Base-by-base conservation (phyloP, 2,888 invertebrate species). In the Sminthurinus aureus region DNA sequence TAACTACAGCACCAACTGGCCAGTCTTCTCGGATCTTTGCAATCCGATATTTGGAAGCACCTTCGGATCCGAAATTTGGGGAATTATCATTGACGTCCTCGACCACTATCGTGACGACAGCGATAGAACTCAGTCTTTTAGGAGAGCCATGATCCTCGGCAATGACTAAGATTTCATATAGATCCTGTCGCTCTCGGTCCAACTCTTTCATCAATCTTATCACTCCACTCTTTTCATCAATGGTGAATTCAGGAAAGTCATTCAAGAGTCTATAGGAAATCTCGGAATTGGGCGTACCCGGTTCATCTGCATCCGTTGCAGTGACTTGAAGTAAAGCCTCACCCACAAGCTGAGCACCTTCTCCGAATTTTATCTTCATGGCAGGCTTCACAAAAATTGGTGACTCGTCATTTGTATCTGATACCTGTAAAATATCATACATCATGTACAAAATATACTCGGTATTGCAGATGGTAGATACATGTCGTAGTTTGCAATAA, bases 81-180 rank as follows among this genome's bases (percentile, higher is more conserved):
- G 95, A 92, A 90, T 95, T 96, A 91, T 96, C 98, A 91, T 98
- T 98, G 79, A 97, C 94, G 90, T 98, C 98, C 89, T 96, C 95
- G 9, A 97, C 94, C 58, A 93, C 93, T 74, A 97, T 94, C 86
- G 95, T 93, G 38, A 98, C 94, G 50, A 95, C 91, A 2, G 96
- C 96, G 89, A 96, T 96, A 0, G 97, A 94, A 86, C 94, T 93
- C 76, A 96, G 91, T 88, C 91, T 91, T 86, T 91, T 90, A 78
- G 94, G 93, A 38, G 92, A 91, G 83, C 94, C 94, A 88, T 94
- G 94, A 91, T 97, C 96, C 13, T 93, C 94, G 0, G 96, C 97
- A 83, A 95, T 92, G 85, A 97, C 93, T 85, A 93, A 92, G 83
- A 95, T 91, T 90, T 95, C 95, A 91, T 97, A 96, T 64, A 94